These are phyloP conservation scores for Pipistrellus nathusii DNA, from an alignment of 2,797 vertebrate genomes.

Conservation along the genomic window DNA sequence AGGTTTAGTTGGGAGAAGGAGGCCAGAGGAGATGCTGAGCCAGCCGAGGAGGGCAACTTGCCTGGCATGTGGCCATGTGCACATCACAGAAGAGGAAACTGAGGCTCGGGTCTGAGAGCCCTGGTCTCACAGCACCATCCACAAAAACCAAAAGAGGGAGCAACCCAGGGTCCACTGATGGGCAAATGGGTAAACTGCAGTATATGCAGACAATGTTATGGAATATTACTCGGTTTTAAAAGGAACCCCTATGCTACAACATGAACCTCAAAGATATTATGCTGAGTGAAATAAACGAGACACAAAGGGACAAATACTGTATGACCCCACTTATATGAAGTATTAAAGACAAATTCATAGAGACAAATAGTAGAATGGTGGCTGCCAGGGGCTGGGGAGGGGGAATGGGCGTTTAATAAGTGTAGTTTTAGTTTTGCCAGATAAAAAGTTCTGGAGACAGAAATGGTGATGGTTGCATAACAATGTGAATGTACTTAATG, in stretches of 20 bases:
- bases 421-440: neutral
- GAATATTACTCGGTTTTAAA: neutral
- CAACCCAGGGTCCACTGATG: neutral
- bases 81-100: neutral
- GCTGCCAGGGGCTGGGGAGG: neutral
- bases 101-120: neutral
- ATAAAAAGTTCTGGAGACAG: neutral
- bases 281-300: neutral
- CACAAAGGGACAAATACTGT: neutral
- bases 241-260: neutral
- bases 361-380: slow-evolving; percentile 9
- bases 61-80: neutral
- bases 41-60: neutral
- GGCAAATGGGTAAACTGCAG: neutral
- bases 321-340: neutral
- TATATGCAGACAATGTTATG: neutral
- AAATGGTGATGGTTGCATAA: neutral
- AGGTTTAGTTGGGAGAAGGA: neutral
- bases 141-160: neutral
- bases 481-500: neutral
- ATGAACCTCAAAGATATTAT: neutral
- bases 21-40: neutral
- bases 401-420: neutral
- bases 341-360: neutral
- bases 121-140: neutral